Conservation (phyloP, 2,888 invertebrate species). For the Tiliacea citrago region DNA sequence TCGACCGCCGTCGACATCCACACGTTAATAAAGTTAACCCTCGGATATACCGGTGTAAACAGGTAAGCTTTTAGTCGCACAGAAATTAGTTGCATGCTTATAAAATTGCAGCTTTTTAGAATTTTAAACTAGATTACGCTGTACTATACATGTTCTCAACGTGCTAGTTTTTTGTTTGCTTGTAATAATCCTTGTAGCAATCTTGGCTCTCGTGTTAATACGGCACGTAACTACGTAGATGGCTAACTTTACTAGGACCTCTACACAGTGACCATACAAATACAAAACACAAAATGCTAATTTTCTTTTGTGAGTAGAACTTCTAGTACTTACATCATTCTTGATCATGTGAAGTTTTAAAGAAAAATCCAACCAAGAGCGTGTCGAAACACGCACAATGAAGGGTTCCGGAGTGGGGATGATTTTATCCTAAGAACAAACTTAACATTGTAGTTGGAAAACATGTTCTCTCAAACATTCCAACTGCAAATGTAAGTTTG, state of each 20-base stretch:
- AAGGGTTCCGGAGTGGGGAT: too few relatives aligned
- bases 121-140: constrained; percentile 5
- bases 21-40: constrained; percentile 45
- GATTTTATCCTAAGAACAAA: too few relatives aligned
- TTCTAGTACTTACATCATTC: background rate
- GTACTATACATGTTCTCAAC: background rate
- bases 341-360: background rate
- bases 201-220: constrained; percentile 11
- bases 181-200: background rate
- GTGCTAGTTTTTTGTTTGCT: constrained; percentile 13
- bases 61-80: constrained; percentile 27
- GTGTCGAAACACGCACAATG: too few relatives aligned
- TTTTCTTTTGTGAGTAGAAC: background rate
- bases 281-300: background rate
- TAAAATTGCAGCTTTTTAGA: constrained; percentile 10
- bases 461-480: too few relatives aligned
- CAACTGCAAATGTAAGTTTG: too few relatives aligned
- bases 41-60: constrained; percentile 27
- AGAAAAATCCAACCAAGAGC: too few relatives aligned
- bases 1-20: constrained; percentile 45
- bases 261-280: background rate
- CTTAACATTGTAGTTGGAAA: too few relatives aligned
- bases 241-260: background rate
- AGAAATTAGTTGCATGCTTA: constrained; percentile 5
- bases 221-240: background rate